A percentile compares a stretch with the other conserved stretches of the same genome.
These are phyloP conservation scores for Poicephalus gulielmi DNA, from an alignment of 2,113 vertebrate species.

Conservation along the genomic window DNA sequence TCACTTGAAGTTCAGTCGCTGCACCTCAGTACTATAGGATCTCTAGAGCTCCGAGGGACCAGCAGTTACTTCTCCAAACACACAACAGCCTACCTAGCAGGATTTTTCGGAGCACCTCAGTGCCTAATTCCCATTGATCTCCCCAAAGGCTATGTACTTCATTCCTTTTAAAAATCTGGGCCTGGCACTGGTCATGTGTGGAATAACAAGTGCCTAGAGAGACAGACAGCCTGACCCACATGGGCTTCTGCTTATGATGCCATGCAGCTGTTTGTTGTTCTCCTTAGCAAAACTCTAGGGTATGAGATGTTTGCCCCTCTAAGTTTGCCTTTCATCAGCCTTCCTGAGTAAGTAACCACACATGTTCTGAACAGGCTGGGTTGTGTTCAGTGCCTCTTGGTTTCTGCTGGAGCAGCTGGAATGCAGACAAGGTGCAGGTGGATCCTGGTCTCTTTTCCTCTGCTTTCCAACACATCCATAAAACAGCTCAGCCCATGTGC, in stretches of 20 bases:
- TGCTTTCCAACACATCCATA: not conserved
- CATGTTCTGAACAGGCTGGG: not conserved
- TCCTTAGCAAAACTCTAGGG: not conserved
- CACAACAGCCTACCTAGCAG: not conserved
- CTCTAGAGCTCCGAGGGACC: not conserved
- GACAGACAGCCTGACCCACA: not conserved
- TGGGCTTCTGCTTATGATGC: not conserved
- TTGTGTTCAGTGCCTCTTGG: not conserved
- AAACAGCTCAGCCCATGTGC: not conserved
- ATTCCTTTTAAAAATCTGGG: not conserved
- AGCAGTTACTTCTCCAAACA: not conserved
- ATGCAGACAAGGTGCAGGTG: constrained; percentile 7
- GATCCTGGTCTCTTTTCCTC: not conserved
- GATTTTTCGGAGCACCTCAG: constrained; percentile 3
- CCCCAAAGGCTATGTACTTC: not conserved
- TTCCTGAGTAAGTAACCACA: constrained; percentile 17
- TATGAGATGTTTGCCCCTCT: not conserved
- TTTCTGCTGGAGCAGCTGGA: constrained; percentile 2
- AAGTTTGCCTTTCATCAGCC: constrained; percentile 9
- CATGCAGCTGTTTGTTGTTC: not conserved
- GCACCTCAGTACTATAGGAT: not conserved
- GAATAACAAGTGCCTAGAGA: not conserved
- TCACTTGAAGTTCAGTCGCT: not conserved
- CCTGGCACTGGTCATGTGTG: not conserved
- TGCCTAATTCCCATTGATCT: constrained; percentile 1